Conservation (phyloP, 2,113 vertebrate genomes). For the Ctenodactylus gundi region DNA sequence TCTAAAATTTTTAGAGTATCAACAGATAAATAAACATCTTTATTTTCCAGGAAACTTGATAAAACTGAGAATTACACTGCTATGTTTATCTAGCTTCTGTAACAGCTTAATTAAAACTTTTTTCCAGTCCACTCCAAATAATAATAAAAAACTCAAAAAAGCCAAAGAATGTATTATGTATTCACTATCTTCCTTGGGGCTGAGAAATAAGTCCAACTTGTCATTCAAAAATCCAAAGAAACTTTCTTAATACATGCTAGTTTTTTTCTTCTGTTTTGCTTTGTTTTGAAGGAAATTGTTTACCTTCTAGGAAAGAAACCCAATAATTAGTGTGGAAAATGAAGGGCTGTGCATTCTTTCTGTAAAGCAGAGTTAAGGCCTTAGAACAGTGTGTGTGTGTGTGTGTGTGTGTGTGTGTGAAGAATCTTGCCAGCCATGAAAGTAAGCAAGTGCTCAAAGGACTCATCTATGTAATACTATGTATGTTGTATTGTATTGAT, state of each 20-base stretch:
- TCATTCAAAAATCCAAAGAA: background rate
- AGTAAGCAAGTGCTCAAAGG: background rate
- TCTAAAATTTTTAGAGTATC: background rate
- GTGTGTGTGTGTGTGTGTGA: background rate
- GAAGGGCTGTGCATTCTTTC: background rate
- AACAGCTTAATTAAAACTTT: background rate
- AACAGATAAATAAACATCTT: background rate
- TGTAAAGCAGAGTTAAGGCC: background rate
- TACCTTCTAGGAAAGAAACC: background rate
- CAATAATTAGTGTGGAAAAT: background rate
- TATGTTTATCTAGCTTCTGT: background rate
- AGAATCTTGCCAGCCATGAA: background rate
- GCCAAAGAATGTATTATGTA: background rate
- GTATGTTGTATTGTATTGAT: background rate
- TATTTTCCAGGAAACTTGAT: background rate
- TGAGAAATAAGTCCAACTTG: constrained; percentile 7
- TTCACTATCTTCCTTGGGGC: background rate
- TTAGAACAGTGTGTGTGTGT: too few relatives aligned
- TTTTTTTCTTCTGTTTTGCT: background rate
- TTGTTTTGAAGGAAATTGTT: background rate
- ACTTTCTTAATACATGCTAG: background rate
- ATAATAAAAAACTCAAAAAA: background rate
- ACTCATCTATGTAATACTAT: background rate
- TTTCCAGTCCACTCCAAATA: background rate
- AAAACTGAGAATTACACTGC: background rate